Evolutionary conservation across 2,113 vertebrate species (phyloP).

Genomic region (Cyanoramphus novaezelandiae): DNA sequence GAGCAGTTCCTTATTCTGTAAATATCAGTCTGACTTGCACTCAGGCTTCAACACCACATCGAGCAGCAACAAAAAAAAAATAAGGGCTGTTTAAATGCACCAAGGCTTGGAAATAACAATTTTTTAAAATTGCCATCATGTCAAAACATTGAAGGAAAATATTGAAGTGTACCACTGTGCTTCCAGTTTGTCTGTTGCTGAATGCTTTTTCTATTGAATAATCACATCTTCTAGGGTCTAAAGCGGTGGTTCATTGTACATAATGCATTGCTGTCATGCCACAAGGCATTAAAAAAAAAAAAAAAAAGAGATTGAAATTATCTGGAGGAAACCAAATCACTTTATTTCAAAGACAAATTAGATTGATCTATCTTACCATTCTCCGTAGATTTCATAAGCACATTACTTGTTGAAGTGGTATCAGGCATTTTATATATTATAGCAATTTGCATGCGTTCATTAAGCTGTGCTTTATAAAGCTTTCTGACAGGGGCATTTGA

Average conservation of each 20-base stretch:
- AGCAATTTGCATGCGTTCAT: constrained; percentile 67
- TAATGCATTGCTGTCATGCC: not conserved
- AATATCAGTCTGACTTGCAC: not conserved
- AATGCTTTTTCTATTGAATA: constrained; percentile 31
- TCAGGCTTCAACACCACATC: not conserved
- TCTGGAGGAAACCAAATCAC: constrained; percentile 41
- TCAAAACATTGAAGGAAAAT: constrained; percentile 13
- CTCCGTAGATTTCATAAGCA: constrained; percentile 15
- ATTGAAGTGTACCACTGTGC: not conserved
- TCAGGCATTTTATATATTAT: constrained; percentile 60
- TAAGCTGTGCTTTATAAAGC: constrained; percentile 57
- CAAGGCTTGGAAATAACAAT: not conserved
- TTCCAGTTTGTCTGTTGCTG: constrained; percentile 4
- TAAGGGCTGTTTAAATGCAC: constrained; percentile 1
- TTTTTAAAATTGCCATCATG: not conserved
- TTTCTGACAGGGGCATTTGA: constrained; percentile 52
- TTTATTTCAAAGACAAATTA: constrained; percentile 56
- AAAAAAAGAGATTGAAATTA: constrained; percentile 46
- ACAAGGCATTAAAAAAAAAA: constrained; percentile 34
- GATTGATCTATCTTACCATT: constrained; percentile 24
- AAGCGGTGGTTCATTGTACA: not conserved
- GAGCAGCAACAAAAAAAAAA: not conserved
- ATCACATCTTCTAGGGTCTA: constrained; percentile 12
- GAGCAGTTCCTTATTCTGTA: not conserved
- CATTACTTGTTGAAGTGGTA: constrained; percentile 49